A percentile compares a stretch with the other conserved stretches of the same genome.
phyloP scores from a whole-genome alignment of 1,140 invertebrate species.

The Brevipalpus yothersi region DNA sequence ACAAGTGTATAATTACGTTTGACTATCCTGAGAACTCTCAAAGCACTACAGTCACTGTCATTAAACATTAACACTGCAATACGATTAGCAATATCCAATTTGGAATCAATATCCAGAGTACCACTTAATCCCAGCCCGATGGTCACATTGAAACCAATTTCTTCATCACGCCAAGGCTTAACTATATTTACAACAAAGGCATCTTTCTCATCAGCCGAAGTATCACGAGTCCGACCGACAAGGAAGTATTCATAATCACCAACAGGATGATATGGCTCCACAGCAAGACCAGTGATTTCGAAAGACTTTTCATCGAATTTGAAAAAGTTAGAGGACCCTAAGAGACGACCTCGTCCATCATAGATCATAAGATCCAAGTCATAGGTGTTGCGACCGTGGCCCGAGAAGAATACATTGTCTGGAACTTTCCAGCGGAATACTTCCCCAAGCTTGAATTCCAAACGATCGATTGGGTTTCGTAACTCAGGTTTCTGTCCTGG shows the following conservation, averaged over 20 bases:
- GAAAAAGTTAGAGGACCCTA: not conserved
- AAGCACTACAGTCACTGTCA: not conserved
- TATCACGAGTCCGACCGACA: not conserved
- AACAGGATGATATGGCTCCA: not conserved
- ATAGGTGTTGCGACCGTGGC: not conserved
- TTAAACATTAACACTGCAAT: not conserved
- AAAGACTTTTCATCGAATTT: not conserved
- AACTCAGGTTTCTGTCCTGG: constrained; percentile 1
- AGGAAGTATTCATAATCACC: not conserved
- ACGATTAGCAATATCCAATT: not conserved
- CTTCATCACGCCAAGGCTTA: not conserved
- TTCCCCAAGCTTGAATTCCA: constrained; percentile 1
- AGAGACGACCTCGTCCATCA: not conserved
- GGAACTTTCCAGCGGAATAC: constrained; percentile 4
- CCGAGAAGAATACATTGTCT: constrained; percentile 2
- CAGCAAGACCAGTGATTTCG: not conserved
- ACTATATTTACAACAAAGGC: not conserved
- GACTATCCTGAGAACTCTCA: not conserved
- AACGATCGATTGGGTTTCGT: not conserved
- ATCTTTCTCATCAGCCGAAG: not conserved
- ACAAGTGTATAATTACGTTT: not conserved
- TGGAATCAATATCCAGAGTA: not conserved
- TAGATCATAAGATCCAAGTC: not conserved
- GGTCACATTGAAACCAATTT: not conserved
- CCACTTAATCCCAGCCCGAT: not conserved